These are phyloP conservation scores for Epinephelus malabaricus DNA, from an alignment of 2,797 vertebrate species.

Conservation along the genomic window DNA sequence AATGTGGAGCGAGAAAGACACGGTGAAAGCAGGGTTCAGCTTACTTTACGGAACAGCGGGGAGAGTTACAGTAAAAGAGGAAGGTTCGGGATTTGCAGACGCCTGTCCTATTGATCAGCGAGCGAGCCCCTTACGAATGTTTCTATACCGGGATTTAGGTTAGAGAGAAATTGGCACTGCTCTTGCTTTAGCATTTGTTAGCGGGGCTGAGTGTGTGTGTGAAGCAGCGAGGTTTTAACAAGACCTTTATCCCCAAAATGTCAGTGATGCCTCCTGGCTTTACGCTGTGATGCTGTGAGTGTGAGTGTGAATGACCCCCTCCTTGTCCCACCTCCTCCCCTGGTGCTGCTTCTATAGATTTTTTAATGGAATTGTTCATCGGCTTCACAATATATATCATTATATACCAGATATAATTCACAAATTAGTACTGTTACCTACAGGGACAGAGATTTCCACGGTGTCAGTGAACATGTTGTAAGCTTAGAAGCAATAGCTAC, in stretches of 20 bases:
- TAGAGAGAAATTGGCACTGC: constrained; percentile 8
- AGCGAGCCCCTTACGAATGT: constrained; percentile 3
- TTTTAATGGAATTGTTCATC: background rate
- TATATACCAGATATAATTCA: too few species aligned
- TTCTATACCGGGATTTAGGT: constrained; percentile 14
- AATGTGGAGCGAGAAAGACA: constrained; percentile 22
- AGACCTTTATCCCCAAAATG: constrained; percentile 75
- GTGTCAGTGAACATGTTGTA: background rate
- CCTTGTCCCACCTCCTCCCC: too few species aligned
- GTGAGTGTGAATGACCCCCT: constrained; percentile 9
- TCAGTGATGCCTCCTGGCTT: constrained; percentile 73
- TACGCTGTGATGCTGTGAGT: constrained; percentile 46
- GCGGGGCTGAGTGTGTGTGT: constrained; percentile 1
- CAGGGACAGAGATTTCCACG: background rate
- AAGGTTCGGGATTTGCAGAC: constrained; percentile 22
- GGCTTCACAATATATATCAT: background rate
- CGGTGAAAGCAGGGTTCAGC: constrained; percentile 11
- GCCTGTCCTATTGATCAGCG: constrained; percentile 42
- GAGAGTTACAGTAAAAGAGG: constrained; percentile 10
- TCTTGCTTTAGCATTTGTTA: constrained; percentile 26
- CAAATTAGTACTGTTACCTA: background rate
- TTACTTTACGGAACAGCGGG: background rate
- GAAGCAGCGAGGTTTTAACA: constrained; percentile 60
- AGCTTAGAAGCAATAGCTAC: too few species aligned
- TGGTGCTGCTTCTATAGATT: constrained; percentile 2